Evolutionary conservation across 2,113 vertebrate genomes (phyloP).

Genomic region (Hippocampus abdominalis): DNA sequence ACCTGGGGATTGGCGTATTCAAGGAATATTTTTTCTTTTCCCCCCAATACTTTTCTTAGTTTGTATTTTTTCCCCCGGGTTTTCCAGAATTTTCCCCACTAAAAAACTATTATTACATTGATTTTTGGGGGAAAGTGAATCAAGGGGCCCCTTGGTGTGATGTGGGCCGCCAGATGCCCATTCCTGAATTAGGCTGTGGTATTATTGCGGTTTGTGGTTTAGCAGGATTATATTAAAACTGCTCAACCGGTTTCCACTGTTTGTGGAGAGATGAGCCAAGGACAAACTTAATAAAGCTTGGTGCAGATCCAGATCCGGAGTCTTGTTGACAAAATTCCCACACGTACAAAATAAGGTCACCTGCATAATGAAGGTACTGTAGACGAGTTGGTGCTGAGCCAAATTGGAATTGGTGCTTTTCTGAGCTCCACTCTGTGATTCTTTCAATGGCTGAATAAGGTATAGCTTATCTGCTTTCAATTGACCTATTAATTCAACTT

Average conservation of each 20-base stretch:
- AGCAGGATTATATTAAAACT: too few relatives aligned
- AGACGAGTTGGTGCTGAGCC: not conserved
- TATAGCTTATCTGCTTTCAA: not conserved
- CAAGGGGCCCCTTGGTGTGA: too few relatives aligned
- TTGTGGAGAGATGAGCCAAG: not conserved
- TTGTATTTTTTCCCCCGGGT: too few relatives aligned
- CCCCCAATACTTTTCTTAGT: too few relatives aligned
- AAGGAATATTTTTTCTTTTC: too few relatives aligned
- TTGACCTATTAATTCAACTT: not conserved
- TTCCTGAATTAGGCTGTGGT: not conserved
- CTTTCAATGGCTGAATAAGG: not conserved
- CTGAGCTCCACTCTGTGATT: not conserved
- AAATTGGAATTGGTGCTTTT: not conserved
- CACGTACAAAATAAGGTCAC: not conserved
- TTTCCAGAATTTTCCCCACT: too few relatives aligned
- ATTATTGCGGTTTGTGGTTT: not conserved
- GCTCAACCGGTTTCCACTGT: not conserved
- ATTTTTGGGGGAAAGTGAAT: too few relatives aligned
- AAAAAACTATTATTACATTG: not conserved
- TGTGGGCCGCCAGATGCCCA: too few relatives aligned
- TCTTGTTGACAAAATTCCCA: not conserved
- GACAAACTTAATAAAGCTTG: not conserved
- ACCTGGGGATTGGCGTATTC: too few relatives aligned
- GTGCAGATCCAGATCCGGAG: not conserved
- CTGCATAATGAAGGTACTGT: not conserved